phyloP scores from a whole-genome alignment of 2,888 invertebrate genomes.

The Eupithecia centaureata region DNA sequence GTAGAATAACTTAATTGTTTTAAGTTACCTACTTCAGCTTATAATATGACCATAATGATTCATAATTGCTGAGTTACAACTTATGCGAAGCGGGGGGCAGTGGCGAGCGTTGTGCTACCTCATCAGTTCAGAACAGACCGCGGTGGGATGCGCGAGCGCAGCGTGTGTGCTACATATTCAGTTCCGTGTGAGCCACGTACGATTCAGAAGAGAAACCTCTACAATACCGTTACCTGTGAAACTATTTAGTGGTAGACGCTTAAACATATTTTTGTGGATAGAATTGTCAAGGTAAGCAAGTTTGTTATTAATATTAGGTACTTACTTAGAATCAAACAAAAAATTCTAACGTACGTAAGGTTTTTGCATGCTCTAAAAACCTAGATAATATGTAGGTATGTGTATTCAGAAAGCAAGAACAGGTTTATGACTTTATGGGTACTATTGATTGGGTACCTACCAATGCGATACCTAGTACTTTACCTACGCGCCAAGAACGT shows the following conservation, averaged over 20 bases:
- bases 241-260: neutral
- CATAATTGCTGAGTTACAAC: neutral
- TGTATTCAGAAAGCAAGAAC: neutral
- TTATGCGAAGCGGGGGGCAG: neutral
- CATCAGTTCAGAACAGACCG: neutral
- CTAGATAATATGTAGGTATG: neutral
- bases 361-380: neutral
- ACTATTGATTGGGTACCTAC: neutral
- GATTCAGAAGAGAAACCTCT: neutral
- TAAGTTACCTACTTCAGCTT: too few species aligned
- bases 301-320: neutral
- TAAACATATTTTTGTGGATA: neutral
- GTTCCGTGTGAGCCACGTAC: neutral
- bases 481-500: neutral
- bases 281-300: neutral
- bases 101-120: neutral
- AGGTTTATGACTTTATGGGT: neutral
- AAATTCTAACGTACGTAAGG: neutral
- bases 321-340: neutral
- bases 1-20: too few species aligned
- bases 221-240: neutral
- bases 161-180: neutral
- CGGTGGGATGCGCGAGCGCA: neutral
- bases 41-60: neutral
- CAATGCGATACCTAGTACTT: too few species aligned